Base-by-base conservation (phyloP, 2,113 vertebrate genomes). In the Cichladusa arquata region DNA sequence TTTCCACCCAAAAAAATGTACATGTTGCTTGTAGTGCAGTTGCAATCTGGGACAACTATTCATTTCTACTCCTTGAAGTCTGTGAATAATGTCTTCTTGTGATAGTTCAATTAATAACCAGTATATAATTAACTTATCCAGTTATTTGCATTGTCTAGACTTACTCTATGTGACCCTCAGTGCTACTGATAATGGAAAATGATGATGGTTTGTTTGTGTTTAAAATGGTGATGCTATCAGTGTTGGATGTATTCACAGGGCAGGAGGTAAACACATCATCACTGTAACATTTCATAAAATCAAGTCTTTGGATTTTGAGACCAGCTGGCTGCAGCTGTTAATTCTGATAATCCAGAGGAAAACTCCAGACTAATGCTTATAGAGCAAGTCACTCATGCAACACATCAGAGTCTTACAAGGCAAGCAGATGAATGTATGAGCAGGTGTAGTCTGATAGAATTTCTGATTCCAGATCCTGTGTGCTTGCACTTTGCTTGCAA, bases 301-400 rank as follows among this genome's bases (percentile, higher is more conserved):
- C 14, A 11, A 82, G 36, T 42, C 34, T 62, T 79, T 0, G 1
- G 45, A 83, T 91, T 93, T 42, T 77, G 12, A 61, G 42, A 22
- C 23, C 38, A 71, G 29, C 34, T 81, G 60, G 78, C 70, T 6
- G 10, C 33, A 67, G 78, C 22, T 88, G 61, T 45, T 79, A 79
- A 64, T 89, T 67, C 54, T 76, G 9, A 36, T 72, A 88, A 85
- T 67, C 36, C 40, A 79, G 45, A 67, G 62, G 53, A 88, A 65
- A 85, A 72, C 31, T 64, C 77, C 60, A 84, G 70, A 36, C 15
- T 66, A 22, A 50, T 8, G 26, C 60, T 81, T 66, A 62, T 45
- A 73, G 42, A 85, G 45, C 16, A 48, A 0, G 2, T 89, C 24
- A 14, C 26, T 65, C 3, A 0, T 36, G 22, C 3, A 3, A 40